Percentiles rank a stretch among this genome's conserved stretches.
phyloP scores from a whole-genome alignment of 1,140 invertebrate genomes.

The Phocides pigmalion region DNA sequence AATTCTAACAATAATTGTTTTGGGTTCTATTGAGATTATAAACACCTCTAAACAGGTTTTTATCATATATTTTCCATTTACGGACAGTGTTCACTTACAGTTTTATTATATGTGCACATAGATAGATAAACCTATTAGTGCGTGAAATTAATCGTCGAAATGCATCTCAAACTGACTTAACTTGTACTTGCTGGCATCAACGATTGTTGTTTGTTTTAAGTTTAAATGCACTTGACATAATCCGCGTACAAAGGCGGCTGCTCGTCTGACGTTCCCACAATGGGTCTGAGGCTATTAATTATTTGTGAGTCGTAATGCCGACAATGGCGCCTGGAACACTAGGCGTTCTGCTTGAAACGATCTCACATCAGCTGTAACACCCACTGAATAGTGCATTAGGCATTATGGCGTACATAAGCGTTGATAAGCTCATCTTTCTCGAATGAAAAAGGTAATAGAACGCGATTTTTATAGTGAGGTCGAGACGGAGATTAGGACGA shows the following conservation, averaged over 20 bases:
- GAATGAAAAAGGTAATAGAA: slow-evolving; percentile 18
- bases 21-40: no score
- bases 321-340: slow-evolving; percentile 28
- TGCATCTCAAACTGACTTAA: slow-evolving; percentile 21
- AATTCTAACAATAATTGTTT: no score
- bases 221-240: slow-evolving; percentile 28
- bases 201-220: slow-evolving; percentile 21
- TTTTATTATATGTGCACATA: no score
- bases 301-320: slow-evolving; percentile 33
- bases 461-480: background rate
- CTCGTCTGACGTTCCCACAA: slow-evolving; percentile 29
- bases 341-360: slow-evolving; percentile 28
- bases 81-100: no score
- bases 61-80: no score
- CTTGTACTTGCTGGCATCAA: slow-evolving; percentile 9
- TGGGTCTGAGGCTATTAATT: slow-evolving; percentile 29
- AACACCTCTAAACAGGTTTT: no score
- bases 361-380: slow-evolving; percentile 27
- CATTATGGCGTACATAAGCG: slow-evolving; percentile 20
- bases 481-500: background rate
- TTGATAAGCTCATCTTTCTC: slow-evolving; percentile 22
- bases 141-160: slow-evolving; percentile 6
- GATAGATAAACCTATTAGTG: no score
- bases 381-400: slow-evolving; percentile 27
- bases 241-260: slow-evolving; percentile 19